Evolutionary conservation across 2,888 invertebrate species (phyloP).

Genomic region (Dorcus hopei): DNA sequence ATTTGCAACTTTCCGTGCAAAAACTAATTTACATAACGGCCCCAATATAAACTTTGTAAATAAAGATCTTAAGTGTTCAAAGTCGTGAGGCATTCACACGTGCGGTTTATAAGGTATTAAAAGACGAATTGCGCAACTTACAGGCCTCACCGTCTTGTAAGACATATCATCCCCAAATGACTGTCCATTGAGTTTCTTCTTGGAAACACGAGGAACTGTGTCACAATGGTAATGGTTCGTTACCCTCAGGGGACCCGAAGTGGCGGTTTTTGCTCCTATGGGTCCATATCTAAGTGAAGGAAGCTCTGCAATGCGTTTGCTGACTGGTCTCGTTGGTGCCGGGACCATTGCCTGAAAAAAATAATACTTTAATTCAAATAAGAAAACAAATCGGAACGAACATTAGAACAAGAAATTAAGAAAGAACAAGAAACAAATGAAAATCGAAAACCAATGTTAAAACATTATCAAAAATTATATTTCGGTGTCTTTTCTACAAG

Average conservation of each 20-base stretch:
- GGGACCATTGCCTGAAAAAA: slow-evolving; percentile 14
- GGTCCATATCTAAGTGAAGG: slow-evolving; percentile 41
- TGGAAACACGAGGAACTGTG: slow-evolving; percentile 26
- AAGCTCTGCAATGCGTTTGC: slow-evolving; percentile 35
- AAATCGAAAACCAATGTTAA: neutral
- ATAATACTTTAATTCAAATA: no score
- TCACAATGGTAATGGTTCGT: slow-evolving; percentile 25
- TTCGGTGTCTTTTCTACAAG: no score
- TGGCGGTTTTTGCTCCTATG: slow-evolving; percentile 33
- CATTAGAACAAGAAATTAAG: no score
- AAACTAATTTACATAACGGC: no score
- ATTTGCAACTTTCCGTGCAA: no score
- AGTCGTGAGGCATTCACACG: no score
- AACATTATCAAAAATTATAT: neutral
- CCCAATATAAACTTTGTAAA: no score
- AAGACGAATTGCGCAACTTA: slow-evolving; percentile 19
- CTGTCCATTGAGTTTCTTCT: slow-evolving; percentile 13
- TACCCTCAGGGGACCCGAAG: slow-evolving; percentile 35
- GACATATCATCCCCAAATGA: slow-evolving; percentile 18
- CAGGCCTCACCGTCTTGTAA: slow-evolving; percentile 26
- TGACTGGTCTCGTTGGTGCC: slow-evolving; percentile 17
- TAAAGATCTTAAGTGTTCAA: no score
- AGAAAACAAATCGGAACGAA: no score
- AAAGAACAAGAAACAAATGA: no score
- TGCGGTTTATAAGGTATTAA: no score